These are phyloP conservation scores for Oenanthe melanoleuca DNA, from an alignment of 2,113 vertebrate species.

Conservation along the genomic window DNA sequence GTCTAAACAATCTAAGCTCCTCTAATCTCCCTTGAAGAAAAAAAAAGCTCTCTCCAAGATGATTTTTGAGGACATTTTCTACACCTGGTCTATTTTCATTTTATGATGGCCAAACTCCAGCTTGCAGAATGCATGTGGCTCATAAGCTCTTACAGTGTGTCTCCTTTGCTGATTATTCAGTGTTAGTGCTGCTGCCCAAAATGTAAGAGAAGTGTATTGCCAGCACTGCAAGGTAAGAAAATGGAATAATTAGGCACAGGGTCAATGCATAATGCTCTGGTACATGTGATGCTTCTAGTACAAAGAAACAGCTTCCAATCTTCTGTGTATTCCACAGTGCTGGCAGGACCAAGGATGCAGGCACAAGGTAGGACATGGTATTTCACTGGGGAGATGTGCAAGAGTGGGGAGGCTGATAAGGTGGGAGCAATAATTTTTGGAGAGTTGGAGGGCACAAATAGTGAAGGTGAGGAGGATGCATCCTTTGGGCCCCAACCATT, in stretches of 20 bases:
- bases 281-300: background rate
- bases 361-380: background rate
- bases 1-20: slow-evolving; percentile 27
- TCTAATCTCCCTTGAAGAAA: background rate
- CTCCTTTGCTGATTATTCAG: background rate
- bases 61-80: slow-evolving; percentile 8
- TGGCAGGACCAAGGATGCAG: background rate
- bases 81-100: background rate
- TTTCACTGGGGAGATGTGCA: background rate
- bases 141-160: background rate
- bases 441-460: background rate
- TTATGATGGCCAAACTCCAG: background rate
- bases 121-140: background rate
- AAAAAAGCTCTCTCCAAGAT: background rate
- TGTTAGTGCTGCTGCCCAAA: background rate
- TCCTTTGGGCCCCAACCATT: background rate
- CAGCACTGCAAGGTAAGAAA: background rate
- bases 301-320: background rate
- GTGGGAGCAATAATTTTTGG: background rate
- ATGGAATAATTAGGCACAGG: background rate
- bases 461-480: background rate
- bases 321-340: background rate
- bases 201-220: background rate
- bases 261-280: background rate
- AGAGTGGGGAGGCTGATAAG: background rate